phyloP scores from a whole-genome alignment of 2,113 vertebrate species.

The Callithrix jacchus region DNA sequence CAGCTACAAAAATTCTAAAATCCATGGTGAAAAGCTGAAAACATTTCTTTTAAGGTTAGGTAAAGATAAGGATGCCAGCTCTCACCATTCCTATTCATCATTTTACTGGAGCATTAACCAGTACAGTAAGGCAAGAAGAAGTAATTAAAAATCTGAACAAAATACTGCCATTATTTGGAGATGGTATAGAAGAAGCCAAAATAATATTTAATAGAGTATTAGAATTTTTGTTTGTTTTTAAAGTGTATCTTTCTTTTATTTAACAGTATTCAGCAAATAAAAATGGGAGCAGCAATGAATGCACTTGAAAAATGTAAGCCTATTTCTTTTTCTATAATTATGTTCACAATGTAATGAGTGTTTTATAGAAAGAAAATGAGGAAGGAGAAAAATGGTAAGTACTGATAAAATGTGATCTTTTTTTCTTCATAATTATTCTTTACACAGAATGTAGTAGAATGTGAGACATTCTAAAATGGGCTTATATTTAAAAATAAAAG shows the following conservation, averaged over 20 bases:
- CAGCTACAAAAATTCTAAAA: background rate
- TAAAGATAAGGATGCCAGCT: background rate
- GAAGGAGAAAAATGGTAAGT: slow-evolving; percentile 40
- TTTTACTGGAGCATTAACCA: background rate
- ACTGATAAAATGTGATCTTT: slow-evolving; percentile 50
- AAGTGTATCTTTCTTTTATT: slow-evolving; percentile 61
- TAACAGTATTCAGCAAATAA: slow-evolving; percentile 96
- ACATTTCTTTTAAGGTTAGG: background rate
- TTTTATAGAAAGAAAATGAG: slow-evolving; percentile 64
- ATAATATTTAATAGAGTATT: background rate
- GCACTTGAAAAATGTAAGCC: slow-evolving; percentile 99
- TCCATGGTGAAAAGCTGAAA: background rate
- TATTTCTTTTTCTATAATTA: slow-evolving; percentile 50
- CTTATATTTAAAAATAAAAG: background rate
- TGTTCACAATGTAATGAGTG: slow-evolving; percentile 34
- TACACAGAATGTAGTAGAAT: background rate
- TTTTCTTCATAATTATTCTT: slow-evolving; percentile 4
- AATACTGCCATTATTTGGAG: background rate
- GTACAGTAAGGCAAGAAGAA: background rate
- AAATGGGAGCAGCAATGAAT: slow-evolving; percentile 99
- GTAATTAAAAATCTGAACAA: background rate
- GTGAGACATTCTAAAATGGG: slow-evolving; percentile 26
- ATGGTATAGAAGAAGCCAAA: too few relatives aligned
- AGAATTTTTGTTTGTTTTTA: background rate
- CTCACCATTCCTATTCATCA: background rate